Base-by-base conservation (phyloP, 2,113 vertebrate species). In the Harpagus bidentatus region DNA sequence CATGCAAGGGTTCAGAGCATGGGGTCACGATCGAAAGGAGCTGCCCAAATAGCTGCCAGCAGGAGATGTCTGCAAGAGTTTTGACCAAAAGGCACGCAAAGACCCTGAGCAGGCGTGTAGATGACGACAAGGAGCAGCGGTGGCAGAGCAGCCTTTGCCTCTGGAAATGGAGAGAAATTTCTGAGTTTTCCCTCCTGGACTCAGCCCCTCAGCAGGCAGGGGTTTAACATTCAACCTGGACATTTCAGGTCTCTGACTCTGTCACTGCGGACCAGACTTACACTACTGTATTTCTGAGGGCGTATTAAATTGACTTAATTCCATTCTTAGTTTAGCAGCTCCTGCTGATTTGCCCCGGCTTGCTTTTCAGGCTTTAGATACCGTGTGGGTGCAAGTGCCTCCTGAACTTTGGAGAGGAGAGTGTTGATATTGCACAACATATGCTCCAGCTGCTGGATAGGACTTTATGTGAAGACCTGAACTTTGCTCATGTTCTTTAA, bases 11-110 rank as follows among this genome's bases (percentile, higher is more conserved):
- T 40, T 48, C 66, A 43, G 77, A 43, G 16, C 25, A 22, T 19
- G 25, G 6, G 9, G 13, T 45, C 0, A 0, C 1, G 0, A 38
- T 56, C 2, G 0, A 67, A 55, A 55, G 50, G 21, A 74, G 32
- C 50, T 90, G 65, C 16, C 47, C 61, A 47, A n/a, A 47, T 1
- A 47, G 55, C 56, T 82, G 61, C 55, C 47, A 38, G 38, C 0
- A 0, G n/a, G 58, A 50, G 32, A 28, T 34, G 1, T n/a, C 43
- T 79, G 53, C 62, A 40, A 22, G 29, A 9, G 11, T 76, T 88
- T 55, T 72, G 20, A 21, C 25, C 40, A 32, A 40, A 50, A 80
- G 17, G 13, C 28, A 4, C 0, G 1, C 15, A 34, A n/a, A 67
- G 8, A 38, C 4, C 15, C 29, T 32, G 42, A 6, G 50, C 20